Evolutionary conservation across 2,797 vertebrate species (phyloP), one percentile per base, ranked within the genome.

Genomic region (Mycteria americana): DNA sequence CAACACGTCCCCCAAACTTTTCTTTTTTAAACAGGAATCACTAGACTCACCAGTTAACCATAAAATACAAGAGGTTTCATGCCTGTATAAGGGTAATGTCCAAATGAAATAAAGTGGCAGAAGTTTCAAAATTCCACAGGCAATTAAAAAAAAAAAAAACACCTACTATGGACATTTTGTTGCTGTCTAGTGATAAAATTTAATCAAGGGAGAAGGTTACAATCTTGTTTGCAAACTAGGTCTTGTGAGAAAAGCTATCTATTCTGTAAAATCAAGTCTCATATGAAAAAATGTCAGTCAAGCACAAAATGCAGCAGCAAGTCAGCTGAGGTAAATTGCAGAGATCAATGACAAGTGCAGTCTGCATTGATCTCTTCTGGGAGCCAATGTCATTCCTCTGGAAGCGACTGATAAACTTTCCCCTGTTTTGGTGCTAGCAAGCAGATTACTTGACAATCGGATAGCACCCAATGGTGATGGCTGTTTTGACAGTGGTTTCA

Each of bases 221-320:
- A 93, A 57, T 59, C 76, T 53, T 89, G n/a, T 94, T 97, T 93
- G 48, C 50, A 93, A 95, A 93, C 31, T 24, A 80, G 13, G 31
- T 27, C 57, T 95, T 91, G 11, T n/a, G 54, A 94, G 59, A 43
- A 95, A 46, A 93, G 28, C 41, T 33, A 37, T 22, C 35, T 60
- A 16, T 81, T 89, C 63, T 83, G 25, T 62, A 88, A 95, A 96
- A 93, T 45, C 18, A 79, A 75, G n/a, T 62, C 30, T 94, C 50
- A 25, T 37, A 69, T 64, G 59, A 96, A 80, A 70, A 89, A 79
- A 75, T 63, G 45, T 91, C 80, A 94, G 18, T 91, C 80, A 93
- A 85, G 89, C 23, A 75, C 28, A 93, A 92, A 96, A 94, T 21
- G n/a, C 60, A 88, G 70, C 62, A 89, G 57, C 65, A 88, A 80